A percentile compares a stretch with the other conserved stretches of the same genome.
These are phyloP conservation scores for Steinernema scapterisci DNA, from an alignment of 2,888 invertebrate species.

Conservation along the genomic window DNA sequence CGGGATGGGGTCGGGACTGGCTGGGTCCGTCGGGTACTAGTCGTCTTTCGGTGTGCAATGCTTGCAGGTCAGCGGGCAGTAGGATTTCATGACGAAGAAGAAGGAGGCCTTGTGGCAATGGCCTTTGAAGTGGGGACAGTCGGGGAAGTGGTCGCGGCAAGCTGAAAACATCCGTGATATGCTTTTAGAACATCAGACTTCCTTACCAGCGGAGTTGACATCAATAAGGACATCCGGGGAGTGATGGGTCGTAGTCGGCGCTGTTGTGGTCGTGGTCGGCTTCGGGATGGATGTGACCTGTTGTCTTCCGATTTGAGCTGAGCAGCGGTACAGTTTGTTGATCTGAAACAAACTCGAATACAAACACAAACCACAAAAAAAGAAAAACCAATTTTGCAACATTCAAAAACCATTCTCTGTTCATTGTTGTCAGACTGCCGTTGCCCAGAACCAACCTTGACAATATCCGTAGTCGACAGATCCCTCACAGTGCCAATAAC, in stretches of 20 bases:
- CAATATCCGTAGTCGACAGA: conserved; percentile 62
- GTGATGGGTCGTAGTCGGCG: background rate
- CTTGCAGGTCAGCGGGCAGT: conserved; percentile 63
- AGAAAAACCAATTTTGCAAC: too few species aligned
- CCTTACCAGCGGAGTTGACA: background rate
- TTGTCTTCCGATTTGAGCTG: background rate
- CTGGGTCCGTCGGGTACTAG: background rate
- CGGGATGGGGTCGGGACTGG: too few species aligned
- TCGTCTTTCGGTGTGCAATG: conserved; percentile 2
- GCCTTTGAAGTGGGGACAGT: conserved; percentile 65
- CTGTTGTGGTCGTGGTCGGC: background rate
- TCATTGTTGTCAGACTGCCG: background rate
- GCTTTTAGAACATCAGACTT: background rate
- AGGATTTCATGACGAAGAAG: conserved; percentile 67
- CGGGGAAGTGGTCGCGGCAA: conserved; percentile 66
- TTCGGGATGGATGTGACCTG: background rate
- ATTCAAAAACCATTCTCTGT: conserved; percentile 20
- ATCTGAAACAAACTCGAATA: too few species aligned
- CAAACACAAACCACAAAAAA: too few species aligned
- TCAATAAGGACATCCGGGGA: background rate
- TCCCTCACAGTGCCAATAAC: conserved; percentile 65
- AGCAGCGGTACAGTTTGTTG: conserved; percentile 53
- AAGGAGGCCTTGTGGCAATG: conserved; percentile 65
- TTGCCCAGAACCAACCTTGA: conserved; percentile 52
- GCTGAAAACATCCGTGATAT: conserved; percentile 42